These are phyloP conservation scores for Acromyrmex echinatior DNA, from an alignment of 1,140 invertebrate genomes.

Conservation along the genomic window DNA sequence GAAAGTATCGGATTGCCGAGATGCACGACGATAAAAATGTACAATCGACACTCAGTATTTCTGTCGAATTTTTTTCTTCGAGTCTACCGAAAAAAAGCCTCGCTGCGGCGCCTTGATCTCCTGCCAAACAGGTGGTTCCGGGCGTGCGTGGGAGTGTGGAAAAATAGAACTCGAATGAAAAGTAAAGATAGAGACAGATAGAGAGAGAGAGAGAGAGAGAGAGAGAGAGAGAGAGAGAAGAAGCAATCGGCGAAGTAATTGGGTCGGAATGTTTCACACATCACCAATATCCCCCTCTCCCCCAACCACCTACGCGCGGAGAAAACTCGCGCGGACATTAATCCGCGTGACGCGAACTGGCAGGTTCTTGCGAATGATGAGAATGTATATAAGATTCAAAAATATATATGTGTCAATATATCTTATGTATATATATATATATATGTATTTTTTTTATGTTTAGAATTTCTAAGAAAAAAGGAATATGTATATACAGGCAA, in stretches of 20 bases:
- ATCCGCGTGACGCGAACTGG: conserved; percentile 10
- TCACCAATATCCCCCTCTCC: conserved; percentile 80
- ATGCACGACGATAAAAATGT: conserved; percentile 39
- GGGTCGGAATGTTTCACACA: conserved; percentile 85
- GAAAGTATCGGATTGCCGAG: conserved; percentile 43
- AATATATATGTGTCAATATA: background rate
- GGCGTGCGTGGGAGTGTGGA: conserved; percentile 62
- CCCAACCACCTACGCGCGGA: conserved; percentile 65
- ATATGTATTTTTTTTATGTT: background rate
- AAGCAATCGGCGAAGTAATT: conserved; percentile 76
- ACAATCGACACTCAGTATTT: background rate
- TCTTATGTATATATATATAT: background rate
- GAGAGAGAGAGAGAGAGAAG: conserved; percentile 58
- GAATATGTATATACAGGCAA: background rate
- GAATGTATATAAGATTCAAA: background rate
- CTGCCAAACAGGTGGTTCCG: conserved; percentile 85
- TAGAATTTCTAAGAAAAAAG: background rate
- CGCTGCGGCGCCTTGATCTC: conserved; percentile 75
- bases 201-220: conserved; percentile 19
- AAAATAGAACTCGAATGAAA: conserved; percentile 78
- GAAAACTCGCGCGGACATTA: conserved; percentile 65
- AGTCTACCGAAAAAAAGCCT: conserved; percentile 40
- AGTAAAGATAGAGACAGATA: conserved; percentile 62
- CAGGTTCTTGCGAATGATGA: background rate
- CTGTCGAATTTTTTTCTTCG: conserved; percentile 49